These are phyloP conservation scores for Temnothorax unifasciatus DNA, from an alignment of 2,888 invertebrate genomes.

Conservation along the genomic window DNA sequence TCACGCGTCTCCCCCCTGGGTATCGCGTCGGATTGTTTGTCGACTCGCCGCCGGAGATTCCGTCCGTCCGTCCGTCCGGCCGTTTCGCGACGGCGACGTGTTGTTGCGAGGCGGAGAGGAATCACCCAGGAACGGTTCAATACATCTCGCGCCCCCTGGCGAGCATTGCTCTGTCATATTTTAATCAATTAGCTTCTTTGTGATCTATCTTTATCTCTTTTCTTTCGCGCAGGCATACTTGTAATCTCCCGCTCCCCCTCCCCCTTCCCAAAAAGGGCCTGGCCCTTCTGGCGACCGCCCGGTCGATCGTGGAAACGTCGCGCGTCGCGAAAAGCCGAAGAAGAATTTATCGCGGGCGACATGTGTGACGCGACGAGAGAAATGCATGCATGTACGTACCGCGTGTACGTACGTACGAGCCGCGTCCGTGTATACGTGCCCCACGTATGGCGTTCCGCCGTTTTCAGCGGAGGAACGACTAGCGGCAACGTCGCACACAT, in stretches of 20 bases:
- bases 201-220: background rate
- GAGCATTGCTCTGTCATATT: background rate
- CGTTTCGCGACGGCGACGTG: background rate
- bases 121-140: conserved; percentile 11
- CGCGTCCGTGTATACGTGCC: background rate
- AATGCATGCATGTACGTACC: conserved; percentile 41
- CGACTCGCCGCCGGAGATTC: background rate
- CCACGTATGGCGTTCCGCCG: background rate
- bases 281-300: background rate
- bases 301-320: conserved; percentile 42
- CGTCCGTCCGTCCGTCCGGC: background rate
- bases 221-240: background rate
- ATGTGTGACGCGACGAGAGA: conserved; percentile 65
- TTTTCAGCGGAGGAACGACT: conserved; percentile 54
- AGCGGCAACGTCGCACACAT: conserved; percentile 80
- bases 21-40: conserved; percentile 11
- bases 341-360: conserved; percentile 72
- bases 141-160: background rate
- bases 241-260: too few species aligned
- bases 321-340: conserved; percentile 50
- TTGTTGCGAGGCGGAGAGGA: background rate
- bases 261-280: background rate
- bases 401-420: background rate
- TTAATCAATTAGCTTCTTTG: background rate
- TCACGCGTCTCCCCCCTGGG: background rate